These are phyloP conservation scores for Isurus oxyrinchus DNA, from an alignment of 2,113 vertebrate species.

Conservation along the genomic window DNA sequence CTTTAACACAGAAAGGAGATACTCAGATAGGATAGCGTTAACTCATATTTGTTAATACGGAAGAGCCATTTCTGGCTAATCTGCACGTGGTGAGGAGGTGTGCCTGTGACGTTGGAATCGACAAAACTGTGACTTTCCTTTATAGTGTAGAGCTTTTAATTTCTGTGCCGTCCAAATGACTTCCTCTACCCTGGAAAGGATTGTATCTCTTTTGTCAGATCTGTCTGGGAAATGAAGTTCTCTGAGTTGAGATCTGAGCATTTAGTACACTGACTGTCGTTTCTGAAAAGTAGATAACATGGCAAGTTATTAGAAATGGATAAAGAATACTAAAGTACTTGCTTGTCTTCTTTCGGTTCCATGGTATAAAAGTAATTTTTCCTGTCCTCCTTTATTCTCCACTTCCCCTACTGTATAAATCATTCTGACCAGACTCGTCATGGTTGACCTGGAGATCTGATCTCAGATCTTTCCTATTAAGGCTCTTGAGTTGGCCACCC, in stretches of 20 bases:
- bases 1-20: neutral
- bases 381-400: neutral
- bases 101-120: neutral
- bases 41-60: neutral
- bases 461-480: neutral
- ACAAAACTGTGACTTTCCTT: neutral
- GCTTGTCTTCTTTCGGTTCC: neutral
- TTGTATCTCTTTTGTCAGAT: neutral
- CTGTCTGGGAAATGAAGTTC: neutral
- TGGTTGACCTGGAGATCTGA: neutral
- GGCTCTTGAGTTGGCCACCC: neutral
- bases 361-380: neutral
- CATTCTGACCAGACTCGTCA: neutral
- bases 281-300: neutral
- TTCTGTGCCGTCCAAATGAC: neutral
- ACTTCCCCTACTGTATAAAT: neutral
- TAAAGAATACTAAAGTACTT: neutral
- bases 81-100: neutral
- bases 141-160: neutral
- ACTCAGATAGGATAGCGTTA: neutral
- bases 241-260: neutral
- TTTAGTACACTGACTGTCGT: neutral
- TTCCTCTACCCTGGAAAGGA: neutral
- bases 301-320: neutral
- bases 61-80: neutral